Base-by-base conservation (phyloP, 2,888 invertebrate genomes). In the Amblyjoppa fuscipennis region DNA sequence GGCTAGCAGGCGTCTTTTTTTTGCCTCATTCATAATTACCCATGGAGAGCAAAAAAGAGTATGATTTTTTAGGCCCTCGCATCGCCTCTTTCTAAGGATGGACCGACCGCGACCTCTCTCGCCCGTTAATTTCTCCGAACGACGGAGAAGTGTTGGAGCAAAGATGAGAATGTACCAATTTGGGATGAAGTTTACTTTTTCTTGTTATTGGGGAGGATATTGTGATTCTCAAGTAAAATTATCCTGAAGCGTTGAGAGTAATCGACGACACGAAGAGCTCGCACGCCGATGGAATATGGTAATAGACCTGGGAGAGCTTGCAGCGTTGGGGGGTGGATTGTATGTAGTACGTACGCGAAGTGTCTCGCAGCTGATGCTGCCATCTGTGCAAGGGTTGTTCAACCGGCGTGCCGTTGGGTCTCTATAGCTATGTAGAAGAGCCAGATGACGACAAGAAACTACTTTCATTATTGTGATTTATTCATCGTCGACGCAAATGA, bases 261-360 rank as follows among this genome's bases (percentile, higher is more conserved):
- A 84, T 81, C 73, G 81, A 81, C 31, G 79, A 75, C 68, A 69
- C 20, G 71, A 45, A 76, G 76, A 84, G 76, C 68, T 81, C 51
- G 76, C 49, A 64, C 41, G 83, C 38, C 73, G 80, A 73, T 77
- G 56, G 59, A 84, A 81, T 73, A 81, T 77, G 84, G 68, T 76
- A 81, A 77, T 84, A 41, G 51, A 73, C 3, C 59, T 28, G 71
- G 59, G 76, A 84, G 59, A 61, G 20, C 76, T 84, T 77, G 71
- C 56, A 51, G 51, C 4, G 64, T 31, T 20, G 20, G 41, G 56
- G 13, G 53, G 66, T n/a, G n/a, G 53, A 59, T 25, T 38, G 61
- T 61, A 51, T 64, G 56, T 13, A 25, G 31, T 69, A n/a, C 34
- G 56, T 79, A 38, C 41, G 25, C 11, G 53, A 80, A 64, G n/a